Percentiles rank a stretch among this genome's conserved stretches.
Evolutionary conservation across 2,888 invertebrate species (phyloP).

Genomic region (Dryobotodes eremita): DNA sequence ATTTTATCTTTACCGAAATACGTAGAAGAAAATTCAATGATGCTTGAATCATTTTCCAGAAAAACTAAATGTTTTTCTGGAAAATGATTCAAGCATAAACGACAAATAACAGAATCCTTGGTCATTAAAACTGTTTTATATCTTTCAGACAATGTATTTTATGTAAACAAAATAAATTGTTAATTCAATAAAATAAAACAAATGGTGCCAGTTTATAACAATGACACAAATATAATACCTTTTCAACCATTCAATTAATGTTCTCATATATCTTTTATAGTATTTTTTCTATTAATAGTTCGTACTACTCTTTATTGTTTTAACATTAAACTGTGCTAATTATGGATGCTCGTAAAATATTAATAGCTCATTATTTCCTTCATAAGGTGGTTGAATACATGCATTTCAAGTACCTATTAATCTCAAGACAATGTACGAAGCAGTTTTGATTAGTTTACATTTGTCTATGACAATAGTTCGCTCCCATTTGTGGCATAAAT

Average conservation of each 20-base stretch:
- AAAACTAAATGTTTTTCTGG: too few relatives aligned
- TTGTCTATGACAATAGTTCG: neutral
- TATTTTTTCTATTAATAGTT: neutral
- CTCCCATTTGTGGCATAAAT: neutral
- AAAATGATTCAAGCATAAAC: too few relatives aligned
- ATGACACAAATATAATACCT: neutral
- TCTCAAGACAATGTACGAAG: neutral
- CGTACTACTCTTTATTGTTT: neutral
- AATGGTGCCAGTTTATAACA: neutral
- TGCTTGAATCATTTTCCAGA: neutral
- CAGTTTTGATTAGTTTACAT: neutral
- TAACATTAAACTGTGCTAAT: neutral
- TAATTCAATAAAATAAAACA: conserved; percentile 12
- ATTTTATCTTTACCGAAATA: neutral
- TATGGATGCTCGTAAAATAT: neutral
- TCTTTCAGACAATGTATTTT: neutral
- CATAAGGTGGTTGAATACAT: too few relatives aligned
- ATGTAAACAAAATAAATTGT: neutral
- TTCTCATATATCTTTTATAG: neutral
- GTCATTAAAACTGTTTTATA: neutral
- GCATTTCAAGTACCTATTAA: neutral
- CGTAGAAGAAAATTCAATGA: neutral
- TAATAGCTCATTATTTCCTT: neutral
- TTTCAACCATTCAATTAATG: neutral
- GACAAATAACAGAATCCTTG: neutral